Evolutionary conservation across 1,140 invertebrate species (phyloP), one percentile per base, ranked within the genome.

Genomic region (Diplogasteroides magnus): DNA sequence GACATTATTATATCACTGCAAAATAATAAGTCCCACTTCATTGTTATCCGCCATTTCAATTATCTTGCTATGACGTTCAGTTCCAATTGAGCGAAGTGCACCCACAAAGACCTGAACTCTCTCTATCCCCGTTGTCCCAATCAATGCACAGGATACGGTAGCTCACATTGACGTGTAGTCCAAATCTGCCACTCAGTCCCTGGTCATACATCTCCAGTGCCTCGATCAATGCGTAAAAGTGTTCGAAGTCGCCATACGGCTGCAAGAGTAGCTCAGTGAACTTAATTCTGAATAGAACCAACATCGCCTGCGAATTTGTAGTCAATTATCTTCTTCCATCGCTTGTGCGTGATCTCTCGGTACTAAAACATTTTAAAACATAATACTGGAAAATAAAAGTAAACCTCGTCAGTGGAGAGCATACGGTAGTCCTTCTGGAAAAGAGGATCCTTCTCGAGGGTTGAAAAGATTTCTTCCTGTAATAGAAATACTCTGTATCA

Each of bases 391-490:
- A n/a, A n/a, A n/a, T n/a, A n/a, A n/a, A n/a, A n/a, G n/a, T n/a
- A n/a, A n/a, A n/a, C n/a, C n/a, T 94, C 90, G 68, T 92, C 90
- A n/a, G 90, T 82, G 3, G 87, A 84, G 14, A 87, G 86, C 37
- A 65, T 67, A 32, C 55, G 28, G 37, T 63, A 64, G n/a, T 86
- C 84, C 31, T 75, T 86, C 70, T 86, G 85, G 82, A 96, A 97
- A 0, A 90, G 77, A 3, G 91, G 89, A 83, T 93, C 90, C n/a
- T 86, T 88, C 84, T 91, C 88, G 37, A 96, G 81, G 2, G 88
- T 88, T 28, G 88, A 87, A 89, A 90, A 94, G 71, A 94, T 85
- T 81, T 88, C 88, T 77, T 90, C 88, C 92, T 94, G 80, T 48
- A 87, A 80, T 48, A 6, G 19, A 48, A 19, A 48, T 19, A 19